These are phyloP conservation scores for Amniataba percoides DNA, from an alignment of 2,797 vertebrate genomes.

Conservation along the genomic window DNA sequence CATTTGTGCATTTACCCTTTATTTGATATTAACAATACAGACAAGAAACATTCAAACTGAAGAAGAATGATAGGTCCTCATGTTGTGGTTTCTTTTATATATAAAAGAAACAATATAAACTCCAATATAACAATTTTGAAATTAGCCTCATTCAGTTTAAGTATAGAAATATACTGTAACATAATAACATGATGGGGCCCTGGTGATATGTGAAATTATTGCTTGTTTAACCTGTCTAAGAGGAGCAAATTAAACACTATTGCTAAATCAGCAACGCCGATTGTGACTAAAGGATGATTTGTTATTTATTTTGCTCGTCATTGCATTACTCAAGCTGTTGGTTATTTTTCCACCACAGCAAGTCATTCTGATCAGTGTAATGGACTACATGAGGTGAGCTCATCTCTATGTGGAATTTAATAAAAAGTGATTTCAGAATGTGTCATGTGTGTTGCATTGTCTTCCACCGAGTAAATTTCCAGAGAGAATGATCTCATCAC, in stretches of 20 bases:
- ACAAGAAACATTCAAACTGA: too few species aligned
- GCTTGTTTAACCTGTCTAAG: background rate
- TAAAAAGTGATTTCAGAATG: slow-evolving; percentile 72
- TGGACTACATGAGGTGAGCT: slow-evolving; percentile 67
- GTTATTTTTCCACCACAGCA: slow-evolving; percentile 25
- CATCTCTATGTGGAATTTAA: slow-evolving; percentile 70
- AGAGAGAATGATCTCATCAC: slow-evolving; percentile 76
- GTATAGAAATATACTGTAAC: background rate
- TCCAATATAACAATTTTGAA: background rate
- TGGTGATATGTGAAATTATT: background rate
- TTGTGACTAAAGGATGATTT: slow-evolving; percentile 14
- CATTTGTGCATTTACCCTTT: too few species aligned
- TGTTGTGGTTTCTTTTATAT: too few species aligned
- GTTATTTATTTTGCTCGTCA: slow-evolving; percentile 27
- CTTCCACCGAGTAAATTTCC: slow-evolving; percentile 59
- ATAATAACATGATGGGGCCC: background rate
- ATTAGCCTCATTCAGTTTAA: background rate
- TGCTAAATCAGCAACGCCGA: slow-evolving; percentile 19
- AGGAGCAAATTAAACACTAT: background rate
- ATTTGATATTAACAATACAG: too few species aligned
- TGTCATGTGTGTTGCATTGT: slow-evolving; percentile 69
- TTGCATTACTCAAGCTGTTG: slow-evolving; percentile 42
- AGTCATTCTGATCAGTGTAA: slow-evolving; percentile 50
- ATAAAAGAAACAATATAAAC: too few species aligned
- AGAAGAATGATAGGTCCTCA: too few species aligned